These are phyloP conservation scores for Otolemur crassicaudatus DNA, from an alignment of 2,797 vertebrate genomes.

Conservation along the genomic window DNA sequence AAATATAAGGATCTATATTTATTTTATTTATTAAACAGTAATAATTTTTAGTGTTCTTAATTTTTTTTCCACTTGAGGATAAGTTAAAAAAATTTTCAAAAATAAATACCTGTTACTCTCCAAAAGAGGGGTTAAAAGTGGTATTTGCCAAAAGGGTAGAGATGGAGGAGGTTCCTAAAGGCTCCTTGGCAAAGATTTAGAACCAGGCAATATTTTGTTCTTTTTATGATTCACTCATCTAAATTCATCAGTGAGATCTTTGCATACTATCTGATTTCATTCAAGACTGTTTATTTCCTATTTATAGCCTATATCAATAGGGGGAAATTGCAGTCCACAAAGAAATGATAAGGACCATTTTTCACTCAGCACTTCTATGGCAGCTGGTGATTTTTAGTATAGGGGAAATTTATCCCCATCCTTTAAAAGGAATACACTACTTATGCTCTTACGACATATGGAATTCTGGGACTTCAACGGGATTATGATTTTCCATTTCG, in stretches of 20 bases:
- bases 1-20: slow-evolving; percentile 56
- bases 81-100: slow-evolving; percentile 15
- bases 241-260: slow-evolving; percentile 71
- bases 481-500: slow-evolving; percentile 34
- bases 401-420: slow-evolving; percentile 53
- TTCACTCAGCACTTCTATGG: slow-evolving; percentile 40
- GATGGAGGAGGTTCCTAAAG: slow-evolving; percentile 83
- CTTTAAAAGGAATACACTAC: slow-evolving; percentile 55
- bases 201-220: slow-evolving; percentile 82
- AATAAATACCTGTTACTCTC: slow-evolving; percentile 19
- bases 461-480: neutral
- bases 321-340: slow-evolving; percentile 60
- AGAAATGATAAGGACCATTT: slow-evolving; percentile 59
- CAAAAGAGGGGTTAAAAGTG: slow-evolving; percentile 69
- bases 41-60: slow-evolving; percentile 60
- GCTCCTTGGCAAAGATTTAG: slow-evolving; percentile 89
- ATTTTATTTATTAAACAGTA: slow-evolving; percentile 44
- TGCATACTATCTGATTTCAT: slow-evolving; percentile 65
- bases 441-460: neutral
- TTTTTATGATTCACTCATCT: slow-evolving; percentile 88
- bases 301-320: slow-evolving; percentile 55
- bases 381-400: slow-evolving; percentile 56
- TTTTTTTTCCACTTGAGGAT: slow-evolving; percentile 46
- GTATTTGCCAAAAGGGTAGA: neutral
- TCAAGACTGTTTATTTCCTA: slow-evolving; percentile 65